Evolutionary conservation across 2,113 vertebrate species (phyloP).

Genomic region (Bambusicola thoracicus): DNA sequence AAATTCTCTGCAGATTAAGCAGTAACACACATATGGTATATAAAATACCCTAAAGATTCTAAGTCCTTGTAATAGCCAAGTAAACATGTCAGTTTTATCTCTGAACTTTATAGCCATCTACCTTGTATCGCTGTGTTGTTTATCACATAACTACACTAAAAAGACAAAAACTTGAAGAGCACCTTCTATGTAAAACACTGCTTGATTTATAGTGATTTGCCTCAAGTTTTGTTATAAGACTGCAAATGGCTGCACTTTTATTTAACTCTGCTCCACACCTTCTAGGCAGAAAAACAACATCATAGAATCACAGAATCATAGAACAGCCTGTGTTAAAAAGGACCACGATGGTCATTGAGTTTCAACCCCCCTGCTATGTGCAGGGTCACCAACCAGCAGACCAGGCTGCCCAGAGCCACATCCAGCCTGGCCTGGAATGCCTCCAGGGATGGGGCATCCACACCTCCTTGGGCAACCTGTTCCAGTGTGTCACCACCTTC

Average conservation of each 20-base stretch:
- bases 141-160: neutral
- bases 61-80: neutral
- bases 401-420: no score
- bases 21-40: constrained; percentile 30
- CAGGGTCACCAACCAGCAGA: no score
- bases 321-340: no score
- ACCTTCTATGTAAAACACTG: neutral
- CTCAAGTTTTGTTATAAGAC: neutral
- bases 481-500: no score
- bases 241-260: neutral
- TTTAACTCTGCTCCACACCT: neutral
- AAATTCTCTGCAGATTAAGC: constrained; percentile 15
- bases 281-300: neutral
- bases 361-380: no score
- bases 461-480: no score
- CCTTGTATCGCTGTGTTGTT: neutral
- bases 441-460: no score
- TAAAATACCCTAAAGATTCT: neutral
- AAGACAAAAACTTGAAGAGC: neutral
- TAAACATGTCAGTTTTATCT: constrained; percentile 10
- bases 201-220: constrained; percentile 11
- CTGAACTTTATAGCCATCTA: neutral
- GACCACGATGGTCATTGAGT: no score
- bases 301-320: no score
- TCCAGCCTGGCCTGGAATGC: no score